These are phyloP conservation scores for Chionoecetes opilio DNA, from an alignment of 1,140 invertebrate genomes.

Conservation along the genomic window DNA sequence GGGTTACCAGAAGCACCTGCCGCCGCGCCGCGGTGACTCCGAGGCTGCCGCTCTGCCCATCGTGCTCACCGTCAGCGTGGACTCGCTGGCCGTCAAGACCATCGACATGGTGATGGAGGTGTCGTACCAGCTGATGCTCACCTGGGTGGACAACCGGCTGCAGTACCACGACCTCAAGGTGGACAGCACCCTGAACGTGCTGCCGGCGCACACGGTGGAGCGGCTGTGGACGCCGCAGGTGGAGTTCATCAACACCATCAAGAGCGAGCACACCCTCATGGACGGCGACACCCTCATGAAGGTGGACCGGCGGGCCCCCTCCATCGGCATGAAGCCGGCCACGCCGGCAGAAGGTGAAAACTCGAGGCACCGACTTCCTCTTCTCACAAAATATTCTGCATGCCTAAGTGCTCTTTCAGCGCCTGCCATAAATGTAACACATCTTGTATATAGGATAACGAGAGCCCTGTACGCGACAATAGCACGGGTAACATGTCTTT, in stretches of 20 bases:
- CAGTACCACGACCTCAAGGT: conserved; percentile 59
- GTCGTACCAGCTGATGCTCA: conserved; percentile 33
- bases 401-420: not conserved
- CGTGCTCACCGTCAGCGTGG: conserved; percentile 35
- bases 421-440: not conserved
- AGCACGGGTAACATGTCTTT: not conserved
- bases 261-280: conserved; percentile 50
- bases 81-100: conserved; percentile 47
- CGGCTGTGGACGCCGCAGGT: conserved; percentile 53
- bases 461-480: not conserved
- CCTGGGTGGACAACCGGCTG: conserved; percentile 60
- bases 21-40: conserved; percentile 34
- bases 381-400: not conserved
- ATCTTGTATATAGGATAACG: not conserved
- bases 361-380: not conserved
- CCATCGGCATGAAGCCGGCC: conserved; percentile 12
- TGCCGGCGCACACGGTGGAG: not conserved
- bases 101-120: conserved; percentile 57
- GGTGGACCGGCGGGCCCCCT: conserved; percentile 18
- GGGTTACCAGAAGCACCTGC: conserved; percentile 74
- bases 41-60: conserved; percentile 32
- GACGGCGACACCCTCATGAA: conserved; percentile 48
- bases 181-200: conserved; percentile 51
- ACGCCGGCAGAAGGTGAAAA: conserved; percentile 49
- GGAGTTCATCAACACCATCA: conserved; percentile 51